Base-by-base conservation (phyloP, 2,888 invertebrate species). In the Altica lythri region DNA sequence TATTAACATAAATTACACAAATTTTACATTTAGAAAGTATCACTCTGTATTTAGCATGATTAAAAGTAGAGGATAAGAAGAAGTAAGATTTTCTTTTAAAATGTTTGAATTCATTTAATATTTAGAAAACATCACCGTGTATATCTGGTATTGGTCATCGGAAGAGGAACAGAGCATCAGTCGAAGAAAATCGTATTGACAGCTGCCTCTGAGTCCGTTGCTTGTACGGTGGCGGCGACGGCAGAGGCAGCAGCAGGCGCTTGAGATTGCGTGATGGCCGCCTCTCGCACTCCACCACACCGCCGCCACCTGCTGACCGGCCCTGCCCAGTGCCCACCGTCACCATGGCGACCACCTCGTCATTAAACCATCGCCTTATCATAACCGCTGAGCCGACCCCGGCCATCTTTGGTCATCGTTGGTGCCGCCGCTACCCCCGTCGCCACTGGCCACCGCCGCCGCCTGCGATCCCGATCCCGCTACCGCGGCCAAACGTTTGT, bases 361-460 rank as follows among this genome's bases (percentile, higher is more conserved):
- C 78, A 79, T 79, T 79, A 79, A 78, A 78, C 77, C 77, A 78
- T 78, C 78, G 78, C 78, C 78, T 79, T 79, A 79, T 79, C 79
- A 79, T 79, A 79, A 79, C 78, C 78, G 76, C 76, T 77, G 64
- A 64, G 67, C 69, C 75, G 74, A 70, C 68, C 69, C 69, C 76
- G 74, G 75, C 75, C 75, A 75, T 75, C 75, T 75, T 75, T 74
- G 75, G 75, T 72, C 72, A 75, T 74, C 73, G 67, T 71, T 67
- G 71, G 69, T 62, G 65, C 65, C 57, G 32, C 40, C 40, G 49
- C 17, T 64, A n/a, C n/a, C 67, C 57, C 65, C 61, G 27, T 44
- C 53, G 37, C 44, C 45, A 19, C 16, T 9, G 42, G 32, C 49
- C 30, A 27, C 40, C 25, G 17, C 13, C 32, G 32, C 49, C 30